phyloP scores from a whole-genome alignment of 2,113 vertebrate genomes.

The Heteronetta atricapilla region DNA sequence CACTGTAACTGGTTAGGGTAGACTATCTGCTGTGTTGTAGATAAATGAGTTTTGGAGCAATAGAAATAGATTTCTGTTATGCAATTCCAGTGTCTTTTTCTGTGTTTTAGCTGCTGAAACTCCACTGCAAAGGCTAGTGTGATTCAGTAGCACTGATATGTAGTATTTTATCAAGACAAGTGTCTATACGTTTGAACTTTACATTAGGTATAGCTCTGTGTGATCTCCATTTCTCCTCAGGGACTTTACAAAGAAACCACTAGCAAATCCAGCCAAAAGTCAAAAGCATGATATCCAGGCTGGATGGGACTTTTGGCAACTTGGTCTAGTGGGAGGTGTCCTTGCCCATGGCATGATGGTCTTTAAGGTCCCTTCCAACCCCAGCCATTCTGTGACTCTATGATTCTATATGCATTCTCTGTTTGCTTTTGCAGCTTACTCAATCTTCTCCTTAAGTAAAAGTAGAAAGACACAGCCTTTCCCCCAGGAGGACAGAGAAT shows the following conservation, averaged over 20 bases:
- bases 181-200: not conserved
- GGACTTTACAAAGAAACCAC: not conserved
- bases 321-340: too few relatives aligned
- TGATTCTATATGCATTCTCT: not conserved
- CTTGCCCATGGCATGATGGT: too few relatives aligned
- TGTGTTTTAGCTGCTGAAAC: not conserved
- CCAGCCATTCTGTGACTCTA: too few relatives aligned
- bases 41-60: not conserved
- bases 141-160: not conserved
- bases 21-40: not conserved
- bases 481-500: not conserved
- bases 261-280: not conserved
- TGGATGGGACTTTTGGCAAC: too few relatives aligned
- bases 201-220: too few relatives aligned
- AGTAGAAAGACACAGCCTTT: not conserved
- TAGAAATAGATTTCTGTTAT: not conserved
- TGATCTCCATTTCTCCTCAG: not conserved
- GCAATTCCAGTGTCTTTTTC: not conserved
- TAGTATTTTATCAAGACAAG: not conserved
- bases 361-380: too few relatives aligned
- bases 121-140: not conserved
- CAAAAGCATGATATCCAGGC: not conserved
- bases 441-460: not conserved
- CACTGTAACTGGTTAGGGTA: not conserved
- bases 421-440: not conserved